Conservation (phyloP, 2,113 vertebrate species). For the Parotia lawesii region DNA sequence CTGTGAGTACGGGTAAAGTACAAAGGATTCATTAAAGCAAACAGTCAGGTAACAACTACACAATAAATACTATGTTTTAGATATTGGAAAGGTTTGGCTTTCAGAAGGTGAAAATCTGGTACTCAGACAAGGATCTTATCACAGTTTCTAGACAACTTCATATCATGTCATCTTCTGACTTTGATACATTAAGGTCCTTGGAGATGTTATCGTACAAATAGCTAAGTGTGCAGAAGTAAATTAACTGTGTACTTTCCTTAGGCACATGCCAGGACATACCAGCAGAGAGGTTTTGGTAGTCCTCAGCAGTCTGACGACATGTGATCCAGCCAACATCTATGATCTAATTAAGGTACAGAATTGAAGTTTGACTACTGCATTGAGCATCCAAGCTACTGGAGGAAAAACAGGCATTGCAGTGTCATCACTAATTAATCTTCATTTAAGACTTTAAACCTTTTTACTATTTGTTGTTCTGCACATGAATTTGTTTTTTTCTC, state of each 20-base stretch:
- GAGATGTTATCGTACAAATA: neutral
- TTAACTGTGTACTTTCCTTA: conserved; percentile 49
- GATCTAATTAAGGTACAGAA: conserved; percentile 88
- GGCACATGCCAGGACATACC: conserved; percentile 96
- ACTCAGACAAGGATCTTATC: neutral
- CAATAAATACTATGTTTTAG: neutral
- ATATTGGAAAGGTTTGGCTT: neutral
- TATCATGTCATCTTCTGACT: neutral
- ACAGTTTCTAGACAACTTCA: neutral
- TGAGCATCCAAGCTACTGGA: neutral
- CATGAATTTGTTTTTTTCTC: conserved; percentile 35
- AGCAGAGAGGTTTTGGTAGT: conserved; percentile 93
- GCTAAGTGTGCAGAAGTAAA: neutral
- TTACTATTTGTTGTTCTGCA: neutral
- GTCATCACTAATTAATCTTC: neutral
- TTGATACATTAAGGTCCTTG: fast-evolving
- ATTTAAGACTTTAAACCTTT: neutral
- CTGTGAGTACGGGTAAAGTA: neutral
- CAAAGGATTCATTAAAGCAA: neutral
- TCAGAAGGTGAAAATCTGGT: neutral
- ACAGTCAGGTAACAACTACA: neutral
- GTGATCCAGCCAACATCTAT: conserved; percentile 94
- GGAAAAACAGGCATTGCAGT: neutral
- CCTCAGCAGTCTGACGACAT: conserved; percentile 96
- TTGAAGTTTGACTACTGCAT: neutral